Conservation (phyloP, 2,888 invertebrate genomes). For the Lycocerus yunnanus region DNA sequence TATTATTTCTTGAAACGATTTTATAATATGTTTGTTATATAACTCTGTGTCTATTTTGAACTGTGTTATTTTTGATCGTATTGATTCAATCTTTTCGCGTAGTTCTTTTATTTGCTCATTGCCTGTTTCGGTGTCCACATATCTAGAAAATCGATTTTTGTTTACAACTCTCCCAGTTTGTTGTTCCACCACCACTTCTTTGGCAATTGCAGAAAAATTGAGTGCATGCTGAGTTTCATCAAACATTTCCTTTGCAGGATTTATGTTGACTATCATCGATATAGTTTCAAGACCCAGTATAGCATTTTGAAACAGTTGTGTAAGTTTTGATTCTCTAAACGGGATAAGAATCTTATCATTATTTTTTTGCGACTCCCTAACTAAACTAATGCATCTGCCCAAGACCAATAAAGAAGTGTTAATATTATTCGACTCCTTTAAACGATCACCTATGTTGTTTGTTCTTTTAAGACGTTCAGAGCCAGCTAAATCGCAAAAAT, state of each 20-base stretch:
- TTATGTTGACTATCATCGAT: slow-evolving; percentile 85
- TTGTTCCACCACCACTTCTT: slow-evolving; percentile 57
- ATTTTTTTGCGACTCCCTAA: slow-evolving; percentile 53
- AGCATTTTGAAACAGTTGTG: slow-evolving; percentile 80
- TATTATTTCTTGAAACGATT: background rate
- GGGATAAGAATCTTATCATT: slow-evolving; percentile 58
- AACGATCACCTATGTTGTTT: slow-evolving; percentile 69
- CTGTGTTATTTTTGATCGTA: background rate
- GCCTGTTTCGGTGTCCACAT: background rate
- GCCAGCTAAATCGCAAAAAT: slow-evolving; percentile 92
- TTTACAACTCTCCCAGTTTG: background rate
- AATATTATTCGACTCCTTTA: slow-evolving; percentile 86
- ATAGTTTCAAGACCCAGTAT: slow-evolving; percentile 73
- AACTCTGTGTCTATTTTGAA: background rate
- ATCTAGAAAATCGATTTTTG: background rate
- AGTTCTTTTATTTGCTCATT: background rate
- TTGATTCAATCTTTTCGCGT: background rate
- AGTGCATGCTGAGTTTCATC: slow-evolving; percentile 85
- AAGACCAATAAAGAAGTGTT: slow-evolving; percentile 89
- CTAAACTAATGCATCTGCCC: slow-evolving; percentile 74
- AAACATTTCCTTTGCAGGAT: slow-evolving; percentile 72
- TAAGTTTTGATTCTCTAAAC: slow-evolving; percentile 86
- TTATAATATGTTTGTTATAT: background rate
- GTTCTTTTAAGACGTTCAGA: slow-evolving; percentile 81
- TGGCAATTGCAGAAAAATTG: slow-evolving; percentile 80